Percentiles rank a stretch among this genome's conserved stretches.
phyloP scores from a whole-genome alignment of 1,140 invertebrate species.

The Papilio machaon region DNA sequence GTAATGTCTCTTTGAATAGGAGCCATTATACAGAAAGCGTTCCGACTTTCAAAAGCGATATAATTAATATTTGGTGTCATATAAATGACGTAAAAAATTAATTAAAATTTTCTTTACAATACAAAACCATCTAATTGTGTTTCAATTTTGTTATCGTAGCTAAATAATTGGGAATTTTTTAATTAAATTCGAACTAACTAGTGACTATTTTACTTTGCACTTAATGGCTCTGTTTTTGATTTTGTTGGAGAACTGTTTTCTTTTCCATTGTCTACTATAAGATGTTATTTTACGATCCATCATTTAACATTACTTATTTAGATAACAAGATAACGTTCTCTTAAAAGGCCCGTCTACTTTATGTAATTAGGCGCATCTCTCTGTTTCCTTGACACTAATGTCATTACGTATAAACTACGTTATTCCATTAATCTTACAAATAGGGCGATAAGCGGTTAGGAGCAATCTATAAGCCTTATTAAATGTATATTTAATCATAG shows the following conservation, averaged over 20 bases:
- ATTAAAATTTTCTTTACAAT: neutral
- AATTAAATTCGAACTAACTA: too few relatives aligned
- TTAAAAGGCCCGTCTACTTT: neutral
- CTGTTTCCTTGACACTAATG: neutral
- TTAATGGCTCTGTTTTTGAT: too few relatives aligned
- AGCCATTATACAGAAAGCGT: conserved; percentile 2
- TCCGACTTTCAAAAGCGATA: neutral
- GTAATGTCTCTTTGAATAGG: neutral
- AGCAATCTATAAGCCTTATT: neutral
- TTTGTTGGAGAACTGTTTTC: too few relatives aligned
- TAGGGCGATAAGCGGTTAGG: neutral
- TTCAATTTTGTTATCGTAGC: neutral
- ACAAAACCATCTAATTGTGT: neutral
- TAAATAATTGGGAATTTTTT: neutral
- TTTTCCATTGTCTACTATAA: too few relatives aligned
- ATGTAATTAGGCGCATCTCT: conserved; percentile 8
- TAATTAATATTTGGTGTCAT: neutral
- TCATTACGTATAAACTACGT: neutral
- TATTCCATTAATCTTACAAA: conserved; percentile 13
- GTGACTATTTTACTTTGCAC: too few relatives aligned
- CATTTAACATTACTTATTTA: too few relatives aligned
- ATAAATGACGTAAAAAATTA: neutral
- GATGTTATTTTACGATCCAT: too few relatives aligned
- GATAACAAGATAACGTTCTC: neutral
- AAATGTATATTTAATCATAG: neutral